Conservation (phyloP, 2,888 invertebrate genomes). For the Morpho helenor region DNA sequence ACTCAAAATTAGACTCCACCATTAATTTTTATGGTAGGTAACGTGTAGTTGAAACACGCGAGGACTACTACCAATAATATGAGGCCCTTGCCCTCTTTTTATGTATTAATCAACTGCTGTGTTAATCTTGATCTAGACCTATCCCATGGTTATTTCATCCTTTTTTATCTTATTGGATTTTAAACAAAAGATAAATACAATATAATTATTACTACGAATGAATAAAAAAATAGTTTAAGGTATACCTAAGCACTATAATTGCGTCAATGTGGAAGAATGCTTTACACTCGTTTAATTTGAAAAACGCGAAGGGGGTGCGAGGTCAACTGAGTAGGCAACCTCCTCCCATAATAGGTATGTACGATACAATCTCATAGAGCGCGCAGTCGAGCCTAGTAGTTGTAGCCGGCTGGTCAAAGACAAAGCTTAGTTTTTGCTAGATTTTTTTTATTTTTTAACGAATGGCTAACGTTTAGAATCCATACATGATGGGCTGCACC, state of each 20-base stretch:
- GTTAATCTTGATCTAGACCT: conserved; percentile 10
- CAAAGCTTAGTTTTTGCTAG: conserved; percentile 21
- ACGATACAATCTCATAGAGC: conserved; percentile 65
- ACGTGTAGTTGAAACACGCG: conserved; percentile 15
- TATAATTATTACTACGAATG: conserved; percentile 10
- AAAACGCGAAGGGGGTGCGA: conserved; percentile 78
- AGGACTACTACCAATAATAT: conserved; percentile 11
- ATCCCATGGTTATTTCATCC: conserved; percentile 1
- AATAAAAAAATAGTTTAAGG: conserved; percentile 37
- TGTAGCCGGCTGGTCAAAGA: conserved; percentile 49
- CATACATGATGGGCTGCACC: conserved; percentile 67
- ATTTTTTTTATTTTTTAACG: conserved; percentile 20
- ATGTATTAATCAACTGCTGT: conserved; percentile 17
- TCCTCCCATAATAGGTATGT: conserved; percentile 67
- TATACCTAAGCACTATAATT: conserved; percentile 48
- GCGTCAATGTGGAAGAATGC: conserved; percentile 51
- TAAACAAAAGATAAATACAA: conserved; percentile 13
- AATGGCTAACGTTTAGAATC: conserved; percentile 29
- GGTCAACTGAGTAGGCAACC: conserved; percentile 72
- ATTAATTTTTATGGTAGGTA: neutral
- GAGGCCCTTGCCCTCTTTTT: conserved; percentile 21
- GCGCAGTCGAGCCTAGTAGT: conserved; percentile 55
- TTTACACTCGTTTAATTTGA: conserved; percentile 67
- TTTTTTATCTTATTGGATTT: conserved; percentile 12
- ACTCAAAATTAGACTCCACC: neutral